These are phyloP conservation scores for Paratilapia polleni DNA, from an alignment of 2,113 vertebrate genomes.

Conservation along the genomic window DNA sequence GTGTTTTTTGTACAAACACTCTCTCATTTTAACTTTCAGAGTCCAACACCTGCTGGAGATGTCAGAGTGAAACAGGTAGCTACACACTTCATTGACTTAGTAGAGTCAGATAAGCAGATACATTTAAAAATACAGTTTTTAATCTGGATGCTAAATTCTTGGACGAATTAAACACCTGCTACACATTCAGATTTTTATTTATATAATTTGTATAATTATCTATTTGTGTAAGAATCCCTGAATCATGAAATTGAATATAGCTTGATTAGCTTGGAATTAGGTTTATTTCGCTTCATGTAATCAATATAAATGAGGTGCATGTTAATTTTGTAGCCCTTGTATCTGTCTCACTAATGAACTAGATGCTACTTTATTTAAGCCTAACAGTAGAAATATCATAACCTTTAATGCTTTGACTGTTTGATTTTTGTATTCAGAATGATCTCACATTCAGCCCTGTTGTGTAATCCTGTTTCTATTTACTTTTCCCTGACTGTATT, in stretches of 20 bases:
- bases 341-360: not conserved
- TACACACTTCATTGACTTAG: conserved; percentile 32
- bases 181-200: not conserved
- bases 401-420: not conserved
- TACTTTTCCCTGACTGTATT: conserved; percentile 46
- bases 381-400: not conserved
- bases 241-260: not conserved
- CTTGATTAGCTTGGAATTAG: not conserved
- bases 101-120: not conserved
- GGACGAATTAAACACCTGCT: not conserved
- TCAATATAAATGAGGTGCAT: not conserved
- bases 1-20: conserved; percentile 39
- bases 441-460: not conserved
- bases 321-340: not conserved
- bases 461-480: conserved; percentile 15
- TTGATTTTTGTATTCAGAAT: not conserved
- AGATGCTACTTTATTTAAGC: not conserved
- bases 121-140: not conserved
- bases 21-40: conserved; percentile 72
- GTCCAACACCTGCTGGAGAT: conserved; percentile 81
- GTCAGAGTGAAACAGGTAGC: conserved; percentile 81
- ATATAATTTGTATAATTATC: not conserved
- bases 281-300: not conserved
- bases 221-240: not conserved
- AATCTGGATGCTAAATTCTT: not conserved